Evolutionary conservation across 2,888 invertebrate genomes (phyloP).

Genomic region (Itoplectis maculator): DNA sequence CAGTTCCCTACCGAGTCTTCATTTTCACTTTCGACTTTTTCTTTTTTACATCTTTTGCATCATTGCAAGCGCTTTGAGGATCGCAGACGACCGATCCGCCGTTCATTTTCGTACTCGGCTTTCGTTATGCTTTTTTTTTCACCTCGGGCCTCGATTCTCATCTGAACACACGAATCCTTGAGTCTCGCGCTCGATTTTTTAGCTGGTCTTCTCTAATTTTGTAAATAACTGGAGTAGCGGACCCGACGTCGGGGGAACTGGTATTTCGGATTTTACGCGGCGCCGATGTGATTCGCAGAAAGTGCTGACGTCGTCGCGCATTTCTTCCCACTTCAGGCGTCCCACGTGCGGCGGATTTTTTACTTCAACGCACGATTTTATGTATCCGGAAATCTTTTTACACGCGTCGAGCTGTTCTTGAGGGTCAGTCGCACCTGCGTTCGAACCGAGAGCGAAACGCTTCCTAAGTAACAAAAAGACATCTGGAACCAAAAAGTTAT

Average conservation of each 20-base stretch:
- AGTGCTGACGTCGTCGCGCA: constrained; percentile 20
- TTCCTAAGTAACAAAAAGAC: too few species aligned
- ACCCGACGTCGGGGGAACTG: background rate
- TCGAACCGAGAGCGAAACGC: too few species aligned
- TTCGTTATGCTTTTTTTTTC: background rate
- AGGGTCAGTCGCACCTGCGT: too few species aligned
- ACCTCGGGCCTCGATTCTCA: background rate
- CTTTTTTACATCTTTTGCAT: constrained; percentile 8
- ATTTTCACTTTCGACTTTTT: background rate
- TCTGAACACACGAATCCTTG: background rate
- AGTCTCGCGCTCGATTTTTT: background rate
- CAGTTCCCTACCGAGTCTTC: background rate
- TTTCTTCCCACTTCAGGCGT: constrained; percentile 36
- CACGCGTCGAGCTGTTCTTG: constrained; percentile 15
- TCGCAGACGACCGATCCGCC: background rate
- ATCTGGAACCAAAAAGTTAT: too few species aligned
- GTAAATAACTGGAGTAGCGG: constrained; percentile 37
- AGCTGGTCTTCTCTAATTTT: constrained; percentile 21
- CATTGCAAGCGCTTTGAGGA: background rate
- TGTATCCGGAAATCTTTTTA: constrained; percentile 9
- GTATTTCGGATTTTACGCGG: constrained; percentile 14
- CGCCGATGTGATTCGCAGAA: constrained; percentile 22
- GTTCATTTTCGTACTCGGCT: background rate
- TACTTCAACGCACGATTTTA: constrained; percentile 8
- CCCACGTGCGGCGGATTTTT: background rate